Evolutionary conservation across 1,140 invertebrate genomes (phyloP).

Genomic region (Brachionus rotundiformis): DNA sequence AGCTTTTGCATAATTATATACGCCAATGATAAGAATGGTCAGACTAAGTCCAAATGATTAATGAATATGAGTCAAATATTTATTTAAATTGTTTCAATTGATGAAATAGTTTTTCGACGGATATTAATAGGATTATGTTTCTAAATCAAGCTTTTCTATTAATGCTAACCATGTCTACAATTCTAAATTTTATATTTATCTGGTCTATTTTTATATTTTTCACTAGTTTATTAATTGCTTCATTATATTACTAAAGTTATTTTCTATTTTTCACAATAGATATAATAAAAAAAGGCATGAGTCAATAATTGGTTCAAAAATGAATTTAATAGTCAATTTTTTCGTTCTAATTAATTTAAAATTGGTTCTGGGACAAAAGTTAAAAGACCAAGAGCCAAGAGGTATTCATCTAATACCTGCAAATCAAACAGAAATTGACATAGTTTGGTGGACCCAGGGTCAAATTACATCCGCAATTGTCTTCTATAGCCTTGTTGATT

Average conservation of each 20-base stretch:
- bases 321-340: slow-evolving; percentile 13
- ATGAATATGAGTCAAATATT: slow-evolving; percentile 22
- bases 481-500: slow-evolving; percentile 4
- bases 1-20: not conserved
- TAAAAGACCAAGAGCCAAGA: slow-evolving; percentile 22
- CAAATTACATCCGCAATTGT: slow-evolving; percentile 27
- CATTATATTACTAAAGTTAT: not conserved
- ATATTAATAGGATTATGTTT: slow-evolving; percentile 34
- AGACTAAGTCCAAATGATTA: slow-evolving; percentile 3
- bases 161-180: slow-evolving; percentile 24
- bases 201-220: slow-evolving; percentile 11
- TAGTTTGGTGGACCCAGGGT: slow-evolving; percentile 16
- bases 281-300: not conserved
- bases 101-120: slow-evolving; percentile 34
- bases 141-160: slow-evolving; percentile 12
- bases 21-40: not conserved
- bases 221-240: slow-evolving; percentile 23
- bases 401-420: not conserved
- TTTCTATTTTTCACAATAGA: not conserved
- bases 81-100: slow-evolving; percentile 32
- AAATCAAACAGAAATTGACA: not conserved
- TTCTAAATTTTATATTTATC: slow-evolving; percentile 12
- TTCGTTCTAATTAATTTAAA: slow-evolving; percentile 3
- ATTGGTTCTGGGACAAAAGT: not conserved
- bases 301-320: not conserved